Conservation (phyloP, 2,113 vertebrate genomes). For the Oceanodroma tethys region DNA sequence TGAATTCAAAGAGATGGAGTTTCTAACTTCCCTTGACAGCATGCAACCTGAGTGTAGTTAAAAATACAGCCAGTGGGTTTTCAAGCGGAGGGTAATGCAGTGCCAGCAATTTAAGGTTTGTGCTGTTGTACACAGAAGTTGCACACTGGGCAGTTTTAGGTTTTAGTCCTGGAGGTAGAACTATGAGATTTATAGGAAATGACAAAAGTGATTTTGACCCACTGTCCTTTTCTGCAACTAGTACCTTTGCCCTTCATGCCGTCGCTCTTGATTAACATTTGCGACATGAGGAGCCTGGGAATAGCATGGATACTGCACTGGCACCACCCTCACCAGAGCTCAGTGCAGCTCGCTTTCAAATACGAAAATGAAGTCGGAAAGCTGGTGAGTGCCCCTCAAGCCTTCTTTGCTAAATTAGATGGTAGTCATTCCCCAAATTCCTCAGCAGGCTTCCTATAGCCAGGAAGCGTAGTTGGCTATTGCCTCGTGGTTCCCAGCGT, state of each 20-base stretch:
- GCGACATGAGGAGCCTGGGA: fast-evolving
- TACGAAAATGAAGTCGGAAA: neutral
- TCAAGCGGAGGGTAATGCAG: slow-evolving; percentile 14
- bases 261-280: neutral
- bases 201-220: slow-evolving; percentile 27
- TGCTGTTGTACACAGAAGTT: neutral
- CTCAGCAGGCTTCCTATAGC: neutral
- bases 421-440: neutral
- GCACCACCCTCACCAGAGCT: neutral
- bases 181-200: slow-evolving; percentile 23
- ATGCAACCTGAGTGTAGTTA: slow-evolving; percentile 40
- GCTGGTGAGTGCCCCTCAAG: neutral
- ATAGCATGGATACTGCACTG: neutral
- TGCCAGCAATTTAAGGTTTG: slow-evolving; percentile 5
- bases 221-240: neutral
- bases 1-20: slow-evolving; percentile 17
- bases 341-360: neutral
- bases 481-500: too few species aligned
- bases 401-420: neutral
- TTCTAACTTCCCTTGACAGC: slow-evolving; percentile 30
- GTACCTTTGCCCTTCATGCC: slow-evolving; percentile 17
- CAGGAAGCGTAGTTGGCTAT: neutral
- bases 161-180: neutral
- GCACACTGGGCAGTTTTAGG: slow-evolving; percentile 16
- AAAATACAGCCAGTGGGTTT: slow-evolving; percentile 48